Base-by-base conservation (phyloP, 2,797 vertebrate genomes). In the Bradypodion pumilum region DNA sequence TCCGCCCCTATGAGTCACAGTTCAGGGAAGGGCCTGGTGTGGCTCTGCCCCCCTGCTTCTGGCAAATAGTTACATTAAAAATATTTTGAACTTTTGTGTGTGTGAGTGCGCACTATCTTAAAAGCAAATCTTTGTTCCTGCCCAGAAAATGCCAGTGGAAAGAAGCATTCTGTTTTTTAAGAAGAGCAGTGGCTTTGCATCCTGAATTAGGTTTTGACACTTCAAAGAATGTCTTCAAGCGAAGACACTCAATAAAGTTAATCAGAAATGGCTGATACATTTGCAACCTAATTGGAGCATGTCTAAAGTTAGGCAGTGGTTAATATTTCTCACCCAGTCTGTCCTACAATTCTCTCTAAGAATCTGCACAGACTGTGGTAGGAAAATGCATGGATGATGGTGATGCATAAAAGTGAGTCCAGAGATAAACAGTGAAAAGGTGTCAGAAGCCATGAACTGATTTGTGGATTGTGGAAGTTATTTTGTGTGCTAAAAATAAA, bases 171-270 rank as follows among this genome's bases (percentile, higher is more conserved):
- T 52, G 37, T 40, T 60, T 75, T 35, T 46, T 19, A 59, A 66
- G 29, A 72, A 80, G 62, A 68, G 49, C 8, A 10, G 32, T 60
- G 40, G 40, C 23, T 85, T 60, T 75, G 83, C 65, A 80, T 46
- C 52, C 23, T 68, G 65, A 80, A 75, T 85, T 75, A 80, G 63
- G n/a, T n/a, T 80, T 60, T 27, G 37, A 23, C 66, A 80, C 72
- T 80, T 85, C 84, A 80, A 85, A 74, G n/a, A n/a, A n/a, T n/a
- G 70, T 59, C 13, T 85, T 80, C 84, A 44, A 68, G 70, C 60
- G 74, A 74, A 80, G 42, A 7, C 75, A 15, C 27, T 83, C 42
- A 27, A 13, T 62, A 10, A 27, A 80, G 42, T 62, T 74, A 85
- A 65, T 35, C 44, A 0, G 1, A 52, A 85, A 74, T 70, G 76